Conservation (phyloP, 2,113 vertebrate genomes). For the Pithys albifrons region DNA sequence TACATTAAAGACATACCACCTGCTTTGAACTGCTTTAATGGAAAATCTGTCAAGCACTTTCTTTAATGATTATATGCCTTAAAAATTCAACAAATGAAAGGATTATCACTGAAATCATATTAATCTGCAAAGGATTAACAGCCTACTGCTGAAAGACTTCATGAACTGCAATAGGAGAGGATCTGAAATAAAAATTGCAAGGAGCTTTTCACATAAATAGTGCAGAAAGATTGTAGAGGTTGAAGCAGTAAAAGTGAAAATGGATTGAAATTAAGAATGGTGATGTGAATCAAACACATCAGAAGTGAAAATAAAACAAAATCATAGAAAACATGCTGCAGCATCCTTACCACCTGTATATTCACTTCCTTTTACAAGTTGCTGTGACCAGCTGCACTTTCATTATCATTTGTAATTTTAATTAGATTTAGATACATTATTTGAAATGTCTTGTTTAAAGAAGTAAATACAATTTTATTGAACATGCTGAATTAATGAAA, state of each 20-base stretch:
- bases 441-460: not conserved
- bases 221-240: slow-evolving; percentile 1
- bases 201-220: slow-evolving; percentile 24
- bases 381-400: not conserved
- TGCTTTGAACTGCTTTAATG: slow-evolving; percentile 39
- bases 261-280: not conserved
- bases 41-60: slow-evolving; percentile 61
- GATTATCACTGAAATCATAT: slow-evolving; percentile 61
- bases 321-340: not conserved
- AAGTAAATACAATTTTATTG: not conserved
- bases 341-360: not conserved
- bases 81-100: slow-evolving; percentile 71
- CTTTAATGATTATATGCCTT: slow-evolving; percentile 63
- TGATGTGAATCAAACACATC: not conserved
- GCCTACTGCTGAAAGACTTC: slow-evolving; percentile 65
- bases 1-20: slow-evolving; percentile 38
- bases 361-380: not conserved
- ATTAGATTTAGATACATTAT: not conserved
- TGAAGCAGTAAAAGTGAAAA: slow-evolving; percentile 31
- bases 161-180: slow-evolving; percentile 51
- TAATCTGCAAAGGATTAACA: slow-evolving; percentile 71
- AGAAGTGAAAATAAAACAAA: not conserved
- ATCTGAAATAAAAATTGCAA: slow-evolving; percentile 40
- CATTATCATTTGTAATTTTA: not conserved
- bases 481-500: not conserved